phyloP scores from a whole-genome alignment of 2,888 invertebrate species.

The Abrostola tripartita region DNA sequence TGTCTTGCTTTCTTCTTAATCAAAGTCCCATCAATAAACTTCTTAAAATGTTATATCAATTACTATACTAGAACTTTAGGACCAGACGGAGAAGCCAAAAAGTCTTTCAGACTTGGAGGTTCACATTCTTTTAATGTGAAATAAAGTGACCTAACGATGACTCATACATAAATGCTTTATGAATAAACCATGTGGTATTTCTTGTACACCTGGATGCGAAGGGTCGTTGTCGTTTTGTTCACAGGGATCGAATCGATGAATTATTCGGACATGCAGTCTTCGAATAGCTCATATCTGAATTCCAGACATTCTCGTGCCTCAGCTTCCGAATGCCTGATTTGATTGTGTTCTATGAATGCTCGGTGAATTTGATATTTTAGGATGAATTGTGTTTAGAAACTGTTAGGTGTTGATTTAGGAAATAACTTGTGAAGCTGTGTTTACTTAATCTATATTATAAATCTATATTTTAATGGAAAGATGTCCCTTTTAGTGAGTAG shows the following conservation, averaged over 20 bases:
- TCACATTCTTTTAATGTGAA: conserved; percentile 2
- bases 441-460: too few relatives aligned
- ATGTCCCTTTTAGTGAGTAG: too few relatives aligned
- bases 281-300: conserved; percentile 29
- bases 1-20: too few relatives aligned
- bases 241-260: conserved; percentile 5
- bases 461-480: too few relatives aligned
- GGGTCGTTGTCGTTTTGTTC: conserved; percentile 17
- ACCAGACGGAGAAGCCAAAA: neutral
- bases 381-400: too few relatives aligned
- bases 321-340: conserved; percentile 14
- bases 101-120: neutral
- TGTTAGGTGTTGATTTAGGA: too few relatives aligned
- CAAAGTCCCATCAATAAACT: too few relatives aligned
- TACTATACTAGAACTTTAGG: too few relatives aligned
- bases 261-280: conserved; percentile 9
- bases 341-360: conserved; percentile 3
- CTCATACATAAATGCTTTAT: conserved; percentile 29
- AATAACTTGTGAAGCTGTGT: too few relatives aligned
- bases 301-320: conserved; percentile 6
- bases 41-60: too few relatives aligned
- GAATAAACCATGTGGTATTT: conserved; percentile 39
- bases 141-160: conserved; percentile 20
- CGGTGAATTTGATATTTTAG: neutral
- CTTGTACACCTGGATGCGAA: conserved; percentile 15